Percentiles rank a stretch among this genome's conserved stretches.
Conservation (phyloP, 1,140 invertebrate species). For the Drosophila kikkawai region DNA sequence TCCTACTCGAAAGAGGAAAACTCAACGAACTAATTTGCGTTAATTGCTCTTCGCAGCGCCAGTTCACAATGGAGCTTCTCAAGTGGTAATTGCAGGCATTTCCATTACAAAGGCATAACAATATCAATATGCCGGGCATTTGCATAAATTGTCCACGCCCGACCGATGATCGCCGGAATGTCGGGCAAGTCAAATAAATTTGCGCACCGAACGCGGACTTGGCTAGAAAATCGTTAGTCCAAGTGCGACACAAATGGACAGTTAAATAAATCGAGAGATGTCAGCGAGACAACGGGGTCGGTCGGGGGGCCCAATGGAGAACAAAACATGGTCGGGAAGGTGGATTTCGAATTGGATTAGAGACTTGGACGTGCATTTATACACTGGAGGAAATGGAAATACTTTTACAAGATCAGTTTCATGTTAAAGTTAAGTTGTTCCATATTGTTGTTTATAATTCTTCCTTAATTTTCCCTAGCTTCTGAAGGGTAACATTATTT, state of each 20-base stretch:
- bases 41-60: slow-evolving; percentile 39
- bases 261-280: slow-evolving; percentile 82
- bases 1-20: slow-evolving; percentile 11
- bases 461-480: no score
- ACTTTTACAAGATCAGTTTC: not conserved
- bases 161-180: slow-evolving; percentile 38
- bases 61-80: slow-evolving; percentile 43
- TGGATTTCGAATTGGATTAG: slow-evolving; percentile 13
- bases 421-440: not conserved
- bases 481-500: slow-evolving; percentile 2
- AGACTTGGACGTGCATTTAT: slow-evolving; percentile 39
- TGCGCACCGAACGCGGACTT: slow-evolving; percentile 57
- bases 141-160: slow-evolving; percentile 51
- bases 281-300: slow-evolving; percentile 44
- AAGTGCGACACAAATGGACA: slow-evolving; percentile 76
- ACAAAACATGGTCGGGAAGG: slow-evolving; percentile 23
- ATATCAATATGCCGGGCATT: slow-evolving; percentile 58
- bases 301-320: slow-evolving; percentile 1
- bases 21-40: slow-evolving; percentile 52
- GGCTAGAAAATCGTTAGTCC: slow-evolving; percentile 76
- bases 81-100: slow-evolving; percentile 64
- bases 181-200: slow-evolving; percentile 64
- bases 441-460: no score
- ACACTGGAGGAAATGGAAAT: not conserved
- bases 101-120: slow-evolving; percentile 67